Evolutionary conservation across 1,140 invertebrate genomes (phyloP).

Genomic region (Drosophila ambigua): DNA sequence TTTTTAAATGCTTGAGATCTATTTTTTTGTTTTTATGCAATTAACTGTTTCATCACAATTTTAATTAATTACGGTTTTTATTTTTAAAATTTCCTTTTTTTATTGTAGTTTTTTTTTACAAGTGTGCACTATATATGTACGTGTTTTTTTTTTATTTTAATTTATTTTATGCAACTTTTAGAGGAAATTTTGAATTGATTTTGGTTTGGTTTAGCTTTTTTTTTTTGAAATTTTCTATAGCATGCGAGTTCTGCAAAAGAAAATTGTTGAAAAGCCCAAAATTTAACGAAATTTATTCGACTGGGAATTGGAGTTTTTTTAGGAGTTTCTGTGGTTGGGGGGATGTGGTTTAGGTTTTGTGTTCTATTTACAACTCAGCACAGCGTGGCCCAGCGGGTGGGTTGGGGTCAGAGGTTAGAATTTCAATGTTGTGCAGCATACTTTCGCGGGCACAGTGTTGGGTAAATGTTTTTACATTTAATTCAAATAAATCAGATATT

Average conservation of each 20-base stretch:
- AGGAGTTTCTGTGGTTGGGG: slow-evolving; percentile 5
- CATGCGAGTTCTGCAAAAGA: slow-evolving; percentile 81
- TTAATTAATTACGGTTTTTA: slow-evolving; percentile 51
- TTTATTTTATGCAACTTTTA: slow-evolving; percentile 54
- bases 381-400: slow-evolving; percentile 16
- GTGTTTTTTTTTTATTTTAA: slow-evolving; percentile 27
- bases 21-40: slow-evolving; percentile 39
- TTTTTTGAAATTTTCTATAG: slow-evolving; percentile 64
- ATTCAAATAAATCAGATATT: slow-evolving; percentile 47
- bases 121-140: slow-evolving; percentile 55
- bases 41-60: slow-evolving; percentile 72
- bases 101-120: slow-evolving; percentile 49
- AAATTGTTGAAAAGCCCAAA: slow-evolving; percentile 78
- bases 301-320: slow-evolving; percentile 6
- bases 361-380: slow-evolving; percentile 42
- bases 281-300: slow-evolving; percentile 77
- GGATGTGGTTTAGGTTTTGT: slow-evolving; percentile 1
- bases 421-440: slow-evolving; percentile 34
- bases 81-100: slow-evolving; percentile 27
- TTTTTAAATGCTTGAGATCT: slow-evolving; percentile 51
- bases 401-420: slow-evolving; percentile 28
- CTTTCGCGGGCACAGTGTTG: slow-evolving; percentile 7
- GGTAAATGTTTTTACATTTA: slow-evolving; percentile 26
- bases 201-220: slow-evolving; percentile 31
- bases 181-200: slow-evolving; percentile 70